Conservation (phyloP, 1,140 invertebrate species). For the Cepaea nemoralis region DNA sequence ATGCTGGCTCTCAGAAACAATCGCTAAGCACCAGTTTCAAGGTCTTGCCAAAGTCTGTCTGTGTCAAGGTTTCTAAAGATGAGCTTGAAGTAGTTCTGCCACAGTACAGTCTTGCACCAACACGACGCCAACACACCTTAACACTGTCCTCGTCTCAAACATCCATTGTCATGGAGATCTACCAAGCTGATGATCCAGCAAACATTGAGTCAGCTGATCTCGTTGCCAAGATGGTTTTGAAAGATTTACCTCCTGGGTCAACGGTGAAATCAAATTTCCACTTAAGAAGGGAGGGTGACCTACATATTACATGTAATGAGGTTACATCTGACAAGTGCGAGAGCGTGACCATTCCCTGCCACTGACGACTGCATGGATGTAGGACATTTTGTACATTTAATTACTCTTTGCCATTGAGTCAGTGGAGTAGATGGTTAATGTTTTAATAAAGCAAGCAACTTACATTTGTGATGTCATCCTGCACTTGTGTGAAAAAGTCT, state of each 20-base stretch:
- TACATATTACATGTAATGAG: slow-evolving; percentile 64
- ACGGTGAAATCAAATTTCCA: slow-evolving; percentile 59
- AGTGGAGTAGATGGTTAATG: no score
- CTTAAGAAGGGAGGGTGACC: slow-evolving; percentile 62
- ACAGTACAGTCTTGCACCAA: slow-evolving; percentile 56
- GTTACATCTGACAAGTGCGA: slow-evolving; percentile 52
- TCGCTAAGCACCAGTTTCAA: slow-evolving; percentile 48
- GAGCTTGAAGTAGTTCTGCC: slow-evolving; percentile 55
- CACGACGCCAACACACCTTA: slow-evolving; percentile 57
- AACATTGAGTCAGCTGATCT: not conserved
- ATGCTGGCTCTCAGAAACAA: slow-evolving; percentile 23
- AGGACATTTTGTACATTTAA: no score
- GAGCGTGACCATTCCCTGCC: slow-evolving; percentile 59
- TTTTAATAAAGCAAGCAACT: no score
- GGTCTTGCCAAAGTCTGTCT: slow-evolving; percentile 54
- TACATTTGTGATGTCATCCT: no score
- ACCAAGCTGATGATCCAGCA: slow-evolving; percentile 48
- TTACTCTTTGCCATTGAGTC: no score
- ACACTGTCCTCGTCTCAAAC: slow-evolving; percentile 56
- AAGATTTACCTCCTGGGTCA: slow-evolving; percentile 56
- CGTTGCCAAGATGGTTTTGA: slow-evolving; percentile 56
- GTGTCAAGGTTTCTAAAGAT: slow-evolving; percentile 45
- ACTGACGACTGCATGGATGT: no score
- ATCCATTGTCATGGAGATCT: slow-evolving; percentile 59
- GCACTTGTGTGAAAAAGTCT: no score